Percentiles rank a stretch among this genome's conserved stretches.
Conservation (phyloP, 2,888 invertebrate genomes). For the Drosophila rubida region DNA sequence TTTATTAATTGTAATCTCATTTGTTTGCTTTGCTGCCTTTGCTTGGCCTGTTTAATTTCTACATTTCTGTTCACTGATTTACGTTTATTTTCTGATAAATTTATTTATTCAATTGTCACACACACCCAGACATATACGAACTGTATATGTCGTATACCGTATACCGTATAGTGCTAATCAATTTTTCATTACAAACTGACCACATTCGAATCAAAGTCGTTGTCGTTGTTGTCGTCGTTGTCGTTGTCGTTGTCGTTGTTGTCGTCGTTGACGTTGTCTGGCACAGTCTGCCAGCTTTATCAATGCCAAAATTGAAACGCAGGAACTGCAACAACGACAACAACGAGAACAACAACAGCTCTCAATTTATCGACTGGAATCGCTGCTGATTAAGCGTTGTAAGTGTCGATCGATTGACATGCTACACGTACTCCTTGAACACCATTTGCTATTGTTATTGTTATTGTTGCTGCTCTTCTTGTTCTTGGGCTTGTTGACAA, state of each 20-base stretch:
- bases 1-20: constrained; percentile 80
- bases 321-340: constrained; percentile 15
- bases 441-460: neutral
- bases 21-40: constrained; percentile 63
- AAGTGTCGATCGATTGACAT: constrained; percentile 49
- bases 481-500: constrained; percentile 52
- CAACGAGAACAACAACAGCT: constrained; percentile 25
- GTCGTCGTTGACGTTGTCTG: constrained; percentile 31
- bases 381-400: constrained; percentile 56
- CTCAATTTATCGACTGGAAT: constrained; percentile 47
- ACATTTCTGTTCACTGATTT: constrained; percentile 65
- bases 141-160: neutral
- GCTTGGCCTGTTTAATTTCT: constrained; percentile 50
- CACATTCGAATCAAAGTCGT: constrained; percentile 51
- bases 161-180: constrained; percentile 65
- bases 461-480: constrained; percentile 7
- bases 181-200: constrained; percentile 76
- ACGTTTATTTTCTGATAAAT: constrained; percentile 75
- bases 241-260: constrained; percentile 7
- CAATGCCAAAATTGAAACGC: constrained; percentile 69
- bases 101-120: constrained; percentile 59
- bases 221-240: too few species aligned
- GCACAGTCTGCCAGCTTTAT: constrained; percentile 60
- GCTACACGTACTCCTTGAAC: constrained; percentile 23
- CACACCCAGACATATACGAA: neutral